Evolutionary conservation across 2,797 vertebrate species (phyloP).

Genomic region (Phoxinus dragarum): DNA sequence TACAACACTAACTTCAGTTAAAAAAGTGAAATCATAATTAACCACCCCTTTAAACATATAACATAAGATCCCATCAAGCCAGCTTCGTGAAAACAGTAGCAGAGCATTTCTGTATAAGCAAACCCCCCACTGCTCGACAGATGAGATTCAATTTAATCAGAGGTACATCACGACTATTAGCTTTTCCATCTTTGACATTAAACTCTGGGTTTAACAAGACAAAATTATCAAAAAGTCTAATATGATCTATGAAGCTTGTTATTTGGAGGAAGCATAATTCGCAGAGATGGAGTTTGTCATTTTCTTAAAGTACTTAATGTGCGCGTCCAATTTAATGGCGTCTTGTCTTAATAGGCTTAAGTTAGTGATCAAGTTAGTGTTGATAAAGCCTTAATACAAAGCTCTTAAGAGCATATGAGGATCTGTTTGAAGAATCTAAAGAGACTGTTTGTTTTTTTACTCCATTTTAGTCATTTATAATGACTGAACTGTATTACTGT

Average conservation of each 20-base stretch:
- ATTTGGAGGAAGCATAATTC: neutral
- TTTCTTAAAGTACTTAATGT: neutral
- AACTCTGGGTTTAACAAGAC: slow-evolving; percentile 2
- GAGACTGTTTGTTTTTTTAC: neutral
- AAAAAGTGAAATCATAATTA: too few species aligned
- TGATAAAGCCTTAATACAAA: slow-evolving; percentile 29
- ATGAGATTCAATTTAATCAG: slow-evolving; percentile 29
- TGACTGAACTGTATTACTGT: neutral
- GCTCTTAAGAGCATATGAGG: neutral
- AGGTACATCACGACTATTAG: slow-evolving; percentile 2
- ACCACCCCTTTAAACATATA: neutral
- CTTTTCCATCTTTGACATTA: neutral
- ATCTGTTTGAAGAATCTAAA: slow-evolving; percentile 16
- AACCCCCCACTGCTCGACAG: neutral
- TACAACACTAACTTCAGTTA: too few species aligned
- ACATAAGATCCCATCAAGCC: slow-evolving; percentile 10
- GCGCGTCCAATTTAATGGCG: neutral
- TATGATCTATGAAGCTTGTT: neutral
- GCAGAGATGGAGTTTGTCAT: neutral
- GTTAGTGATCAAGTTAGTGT: slow-evolving; percentile 30
- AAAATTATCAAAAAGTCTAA: slow-evolving; percentile 7
- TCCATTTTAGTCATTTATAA: neutral
- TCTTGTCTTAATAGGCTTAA: slow-evolving; percentile 6
- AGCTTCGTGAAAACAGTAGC: slow-evolving; percentile 9
- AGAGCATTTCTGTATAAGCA: slow-evolving; percentile 16